Evolutionary conservation across 1,140 invertebrate species (phyloP), one percentile per base, ranked within the genome.

Genomic region (Phthorimaea operculella): DNA sequence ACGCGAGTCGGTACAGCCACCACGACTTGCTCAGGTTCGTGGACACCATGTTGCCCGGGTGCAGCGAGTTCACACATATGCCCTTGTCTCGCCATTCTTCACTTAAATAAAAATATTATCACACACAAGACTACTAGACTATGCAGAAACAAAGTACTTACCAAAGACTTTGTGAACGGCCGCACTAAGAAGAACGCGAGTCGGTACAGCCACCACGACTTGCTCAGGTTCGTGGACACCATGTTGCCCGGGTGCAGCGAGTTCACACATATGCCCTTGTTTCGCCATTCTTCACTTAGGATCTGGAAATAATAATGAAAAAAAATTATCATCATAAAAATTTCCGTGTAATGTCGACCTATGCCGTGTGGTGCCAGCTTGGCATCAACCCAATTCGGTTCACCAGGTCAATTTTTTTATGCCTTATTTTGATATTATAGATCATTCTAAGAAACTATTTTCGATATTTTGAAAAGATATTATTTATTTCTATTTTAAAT

Each of bases 101-200:
- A 6, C 21, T 28, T 6, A 28, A 28, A 28, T 28, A n/a, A n/a
- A n/a, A n/a, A n/a, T n/a, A n/a, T n/a, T n/a, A n/a, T n/a, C 6
- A 4, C 21, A 28, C 21, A 2, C 6, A 28, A 28, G 21, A 4
- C 21, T 4, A 28, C 21, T 4, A 4, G 21, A 28, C n/a, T n/a
- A n/a, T n/a, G n/a, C n/a, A n/a, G n/a, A n/a, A 34, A 34, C 11
- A 39, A 39, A 4, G 10, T 39, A 82, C 89, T 89, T 87, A 96
- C 94, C 88, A 97, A 73, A n/a, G 95, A 96, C 85, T 98, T 98
- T 7, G 96, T 97, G 76, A 98, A 98, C 17, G 96, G 96, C 33
- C 94, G 86, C 2, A 93, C 93, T 3, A 96, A 12, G n/a, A 89
- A 86, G 76, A 94, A 97, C 0, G 94, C 64, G 0, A 96, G 57